phyloP scores from a whole-genome alignment of 1,140 invertebrate genomes.

The Lepidurus arcticus region DNA sequence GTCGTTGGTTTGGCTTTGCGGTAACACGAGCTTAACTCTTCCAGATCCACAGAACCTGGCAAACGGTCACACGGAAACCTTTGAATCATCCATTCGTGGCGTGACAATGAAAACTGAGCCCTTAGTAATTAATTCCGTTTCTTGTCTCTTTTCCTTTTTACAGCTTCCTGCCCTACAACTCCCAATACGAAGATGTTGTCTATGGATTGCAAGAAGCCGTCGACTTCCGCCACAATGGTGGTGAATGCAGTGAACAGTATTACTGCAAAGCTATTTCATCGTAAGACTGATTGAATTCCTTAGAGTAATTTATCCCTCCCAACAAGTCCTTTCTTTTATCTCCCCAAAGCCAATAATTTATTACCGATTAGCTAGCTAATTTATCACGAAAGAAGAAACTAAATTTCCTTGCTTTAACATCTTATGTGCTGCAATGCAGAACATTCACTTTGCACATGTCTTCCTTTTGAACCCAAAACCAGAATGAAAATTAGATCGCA shows the following conservation, averaged over 20 bases:
- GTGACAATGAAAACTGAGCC: background rate
- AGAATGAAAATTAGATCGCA: background rate
- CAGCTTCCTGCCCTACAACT: slow-evolving; percentile 39
- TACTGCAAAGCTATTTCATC: slow-evolving; percentile 36
- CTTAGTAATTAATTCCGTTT: background rate
- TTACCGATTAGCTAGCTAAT: background rate
- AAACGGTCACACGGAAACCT: background rate
- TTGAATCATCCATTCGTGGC: background rate
- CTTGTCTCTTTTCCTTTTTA: slow-evolving; percentile 31
- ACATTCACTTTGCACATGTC: background rate
- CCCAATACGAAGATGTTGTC: slow-evolving; percentile 41
- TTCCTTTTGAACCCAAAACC: background rate
- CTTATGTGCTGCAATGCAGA: slow-evolving; percentile 6
- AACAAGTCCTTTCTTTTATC: background rate
- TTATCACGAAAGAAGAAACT: background rate
- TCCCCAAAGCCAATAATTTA: slow-evolving; percentile 20
- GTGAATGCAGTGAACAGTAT: slow-evolving; percentile 39
- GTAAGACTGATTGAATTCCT: background rate
- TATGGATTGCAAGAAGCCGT: slow-evolving; percentile 41
- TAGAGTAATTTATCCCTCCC: background rate
- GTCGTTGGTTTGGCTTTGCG: too few species aligned
- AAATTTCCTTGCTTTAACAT: background rate
- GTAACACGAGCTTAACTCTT: too few species aligned
- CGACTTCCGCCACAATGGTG: slow-evolving; percentile 38
- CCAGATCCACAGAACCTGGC: too few species aligned